phyloP scores from a whole-genome alignment of 1,140 invertebrate genomes.

The Drosophila albomicans region DNA sequence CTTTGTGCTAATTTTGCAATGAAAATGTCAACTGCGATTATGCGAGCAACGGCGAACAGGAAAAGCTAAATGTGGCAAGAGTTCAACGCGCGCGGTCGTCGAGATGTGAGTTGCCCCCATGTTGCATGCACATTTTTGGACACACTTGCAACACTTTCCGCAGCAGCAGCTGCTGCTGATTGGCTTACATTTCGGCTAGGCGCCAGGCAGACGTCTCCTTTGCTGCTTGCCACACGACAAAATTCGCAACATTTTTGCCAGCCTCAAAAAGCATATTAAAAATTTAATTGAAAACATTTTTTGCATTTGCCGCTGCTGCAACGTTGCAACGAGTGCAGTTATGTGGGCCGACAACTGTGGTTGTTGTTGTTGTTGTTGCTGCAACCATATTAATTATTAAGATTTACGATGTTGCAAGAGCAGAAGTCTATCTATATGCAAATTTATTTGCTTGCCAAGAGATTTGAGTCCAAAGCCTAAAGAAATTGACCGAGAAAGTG shows the following conservation, averaged over 20 bases:
- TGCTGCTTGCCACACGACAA: conserved; percentile 21
- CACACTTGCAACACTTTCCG: conserved; percentile 27
- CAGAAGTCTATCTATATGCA: conserved; percentile 67
- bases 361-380: conserved; percentile 16
- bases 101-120: conserved; percentile 24
- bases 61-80: conserved; percentile 14
- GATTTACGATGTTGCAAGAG: conserved; percentile 59
- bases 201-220: conserved; percentile 67
- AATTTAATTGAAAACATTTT: conserved; percentile 73
- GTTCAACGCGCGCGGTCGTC: neutral
- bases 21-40: conserved; percentile 75
- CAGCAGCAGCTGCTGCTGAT: conserved; percentile 32
- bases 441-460: conserved; percentile 37
- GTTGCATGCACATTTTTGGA: conserved; percentile 54
- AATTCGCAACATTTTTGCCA: conserved; percentile 22
- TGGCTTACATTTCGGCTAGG: conserved; percentile 71
- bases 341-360: conserved; percentile 17
- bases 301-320: conserved; percentile 13
- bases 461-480: neutral
- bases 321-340: conserved; percentile 27
- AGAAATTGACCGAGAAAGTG: conserved; percentile 13
- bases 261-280: conserved; percentile 61
- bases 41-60: conserved; percentile 36
- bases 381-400: conserved; percentile 70
- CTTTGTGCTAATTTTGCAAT: conserved; percentile 74